phyloP scores from a whole-genome alignment of 2,113 vertebrate species.

The Microcebus jonahi region DNA sequence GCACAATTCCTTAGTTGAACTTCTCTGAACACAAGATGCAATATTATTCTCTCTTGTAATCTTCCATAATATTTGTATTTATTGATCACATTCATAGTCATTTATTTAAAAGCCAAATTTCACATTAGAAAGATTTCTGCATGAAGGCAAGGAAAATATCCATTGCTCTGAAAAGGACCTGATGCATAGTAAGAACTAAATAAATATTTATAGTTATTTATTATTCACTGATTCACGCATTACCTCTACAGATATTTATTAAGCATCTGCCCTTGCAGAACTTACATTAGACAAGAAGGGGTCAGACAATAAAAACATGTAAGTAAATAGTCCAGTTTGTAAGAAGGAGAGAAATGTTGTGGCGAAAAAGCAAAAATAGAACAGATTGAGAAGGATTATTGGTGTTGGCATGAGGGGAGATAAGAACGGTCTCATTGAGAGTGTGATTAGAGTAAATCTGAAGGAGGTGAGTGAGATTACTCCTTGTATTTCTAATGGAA shows the following conservation, averaged over 20 bases:
- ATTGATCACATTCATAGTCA: background rate
- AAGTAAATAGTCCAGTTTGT: too few species aligned
- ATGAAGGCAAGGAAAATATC: background rate
- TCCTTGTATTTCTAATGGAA: background rate
- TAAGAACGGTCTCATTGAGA: background rate
- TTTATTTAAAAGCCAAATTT: background rate
- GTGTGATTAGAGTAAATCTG: background rate
- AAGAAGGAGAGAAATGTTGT: background rate
- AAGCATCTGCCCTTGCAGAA: background rate
- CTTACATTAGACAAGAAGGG: background rate
- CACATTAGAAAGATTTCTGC: background rate
- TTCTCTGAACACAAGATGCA: background rate
- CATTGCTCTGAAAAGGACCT: background rate
- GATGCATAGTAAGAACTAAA: background rate
- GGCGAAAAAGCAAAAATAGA: background rate
- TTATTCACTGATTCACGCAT: background rate
- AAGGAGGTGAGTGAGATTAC: background rate
- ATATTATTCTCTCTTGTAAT: background rate
- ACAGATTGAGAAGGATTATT: background rate
- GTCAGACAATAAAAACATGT: background rate
- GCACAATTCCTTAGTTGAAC: background rate
- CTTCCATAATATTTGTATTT: background rate
- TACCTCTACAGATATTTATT: background rate
- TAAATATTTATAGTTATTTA: background rate
- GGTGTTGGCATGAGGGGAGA: fast-evolving